Conservation (phyloP, 2,888 invertebrate species). For the Drosophila peninsularis region DNA sequence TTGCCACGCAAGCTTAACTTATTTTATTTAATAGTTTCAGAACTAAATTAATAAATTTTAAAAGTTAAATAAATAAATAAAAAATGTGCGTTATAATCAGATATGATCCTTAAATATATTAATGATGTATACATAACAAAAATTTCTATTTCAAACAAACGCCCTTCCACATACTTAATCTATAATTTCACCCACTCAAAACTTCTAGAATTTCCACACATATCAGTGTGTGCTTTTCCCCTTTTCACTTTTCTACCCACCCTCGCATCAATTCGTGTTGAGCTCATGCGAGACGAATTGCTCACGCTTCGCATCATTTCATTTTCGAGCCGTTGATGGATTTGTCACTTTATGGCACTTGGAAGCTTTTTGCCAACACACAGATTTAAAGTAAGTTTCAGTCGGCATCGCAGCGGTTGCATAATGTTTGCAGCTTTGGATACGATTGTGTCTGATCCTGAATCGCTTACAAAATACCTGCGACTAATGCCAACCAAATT, state of each 20-base stretch:
- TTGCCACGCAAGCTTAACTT: neutral
- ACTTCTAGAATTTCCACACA: no score
- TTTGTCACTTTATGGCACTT: conserved; percentile 69
- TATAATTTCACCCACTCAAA: no score
- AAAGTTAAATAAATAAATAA: no score
- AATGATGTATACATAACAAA: no score
- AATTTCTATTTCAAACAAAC: no score
- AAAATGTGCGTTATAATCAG: no score
- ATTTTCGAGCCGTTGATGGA: conserved; percentile 65
- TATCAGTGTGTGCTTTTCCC: no score
- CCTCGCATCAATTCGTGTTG: conserved; percentile 36
- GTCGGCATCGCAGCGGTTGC: neutral
- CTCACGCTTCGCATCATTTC: conserved; percentile 66
- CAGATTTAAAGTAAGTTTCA: conserved; percentile 6
- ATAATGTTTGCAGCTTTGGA: conserved; percentile 1
- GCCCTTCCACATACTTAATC: no score
- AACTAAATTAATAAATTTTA: no score
- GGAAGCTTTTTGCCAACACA: conserved; percentile 20
- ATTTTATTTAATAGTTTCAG: neutral
- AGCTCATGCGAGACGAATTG: conserved; percentile 63
- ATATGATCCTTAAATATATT: no score
- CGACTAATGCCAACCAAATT: conserved; percentile 7
- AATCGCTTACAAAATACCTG: conserved; percentile 1
- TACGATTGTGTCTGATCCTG: conserved; percentile 1
- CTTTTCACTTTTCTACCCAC: neutral